Conservation (phyloP, 2,113 vertebrate species). For the Petrocephalus zakoni region DNA sequence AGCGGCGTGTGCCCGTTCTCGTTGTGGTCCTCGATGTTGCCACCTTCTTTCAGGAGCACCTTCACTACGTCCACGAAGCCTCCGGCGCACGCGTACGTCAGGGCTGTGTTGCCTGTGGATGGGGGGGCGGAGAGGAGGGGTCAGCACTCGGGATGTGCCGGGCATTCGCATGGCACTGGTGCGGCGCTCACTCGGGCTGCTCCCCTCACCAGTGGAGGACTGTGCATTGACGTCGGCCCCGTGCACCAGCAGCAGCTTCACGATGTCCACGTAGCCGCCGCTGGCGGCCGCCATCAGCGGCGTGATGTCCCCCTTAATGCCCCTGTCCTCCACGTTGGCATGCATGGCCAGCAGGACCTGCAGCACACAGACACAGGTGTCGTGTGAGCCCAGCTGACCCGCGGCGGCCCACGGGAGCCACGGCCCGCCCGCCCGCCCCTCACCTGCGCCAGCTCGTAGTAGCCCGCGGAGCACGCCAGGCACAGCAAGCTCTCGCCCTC, state of each 20-base stretch:
- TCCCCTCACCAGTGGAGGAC: slow-evolving; percentile 77
- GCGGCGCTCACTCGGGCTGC: not conserved
- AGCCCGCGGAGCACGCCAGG: slow-evolving; percentile 93
- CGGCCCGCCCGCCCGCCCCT: not conserved
- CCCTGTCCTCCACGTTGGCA: slow-evolving; percentile 94
- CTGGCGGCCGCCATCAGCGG: slow-evolving; percentile 97
- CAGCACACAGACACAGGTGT: not conserved
- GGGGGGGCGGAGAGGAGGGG: not conserved
- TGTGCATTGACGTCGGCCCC: slow-evolving; percentile 95
- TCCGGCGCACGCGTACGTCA: slow-evolving; percentile 95
- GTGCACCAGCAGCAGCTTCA: slow-evolving; percentile 92
- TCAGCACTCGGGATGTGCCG: not conserved
- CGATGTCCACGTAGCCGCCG: slow-evolving; percentile 94
- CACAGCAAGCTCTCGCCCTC: slow-evolving; percentile 96
- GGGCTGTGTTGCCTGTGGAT: slow-evolving; percentile 83
- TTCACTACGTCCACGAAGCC: slow-evolving; percentile 97
- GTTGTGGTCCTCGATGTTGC: slow-evolving; percentile 98
- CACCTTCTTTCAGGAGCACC: slow-evolving; percentile 94
- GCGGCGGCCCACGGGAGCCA: not conserved
- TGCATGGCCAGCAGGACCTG: slow-evolving; percentile 97
- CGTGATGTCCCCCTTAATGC: slow-evolving; percentile 96
- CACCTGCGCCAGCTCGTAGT: slow-evolving; percentile 98
- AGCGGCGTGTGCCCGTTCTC: slow-evolving; percentile 96
- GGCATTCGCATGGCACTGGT: not conserved
- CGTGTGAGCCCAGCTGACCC: not conserved